Evolutionary conservation across 2,888 invertebrate genomes (phyloP), one percentile per base, ranked within the genome.

Genomic region (Sinohyriopsis cumingii): DNA sequence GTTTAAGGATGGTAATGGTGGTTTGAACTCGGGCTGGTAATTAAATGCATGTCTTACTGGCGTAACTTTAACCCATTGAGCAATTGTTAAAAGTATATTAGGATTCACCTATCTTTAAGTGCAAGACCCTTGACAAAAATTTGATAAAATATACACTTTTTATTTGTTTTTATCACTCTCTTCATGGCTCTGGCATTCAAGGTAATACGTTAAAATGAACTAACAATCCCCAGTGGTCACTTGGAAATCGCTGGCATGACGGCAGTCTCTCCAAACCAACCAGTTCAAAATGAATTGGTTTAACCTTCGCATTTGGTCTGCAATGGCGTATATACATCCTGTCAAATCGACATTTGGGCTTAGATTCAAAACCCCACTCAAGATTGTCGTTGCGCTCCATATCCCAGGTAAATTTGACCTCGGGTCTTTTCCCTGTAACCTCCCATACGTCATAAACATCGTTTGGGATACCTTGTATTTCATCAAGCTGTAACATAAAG

Each of bases 371-470:
- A 80, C 71, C 60, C 76, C 89, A 82, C 71, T 89, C 81, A 18
- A 91, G 87, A 83, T 93, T 93, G 76, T 92, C 91, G 84, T 93
- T 93, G 56, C 91, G 84, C 22, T 79, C 84, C 70, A 90, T 89
- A 84, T 93, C 93, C 93, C 93, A 93, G 0, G 93, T 93, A 84
- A 89, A 93, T 66, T 90, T 86, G 25, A 90, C 91, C 73, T 91
- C 91, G 62, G 86, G 86, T 12, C 92, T 88, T 22, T 89, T 85
- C 1, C 93, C 93, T 65, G 92, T 92, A 7, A 88, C 83, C 63
- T 91, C 88, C 93, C 93, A 93, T 4, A 93, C 61, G 80, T 92
- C 92, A 61, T 82, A 81, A 56, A 92, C 80, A 28, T 88, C 88
- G 1, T 79, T 69, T 2, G 92, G 92, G 15, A 91, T 62, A 7